Conservation (phyloP, 2,113 vertebrate genomes). For the Progne subis region DNA sequence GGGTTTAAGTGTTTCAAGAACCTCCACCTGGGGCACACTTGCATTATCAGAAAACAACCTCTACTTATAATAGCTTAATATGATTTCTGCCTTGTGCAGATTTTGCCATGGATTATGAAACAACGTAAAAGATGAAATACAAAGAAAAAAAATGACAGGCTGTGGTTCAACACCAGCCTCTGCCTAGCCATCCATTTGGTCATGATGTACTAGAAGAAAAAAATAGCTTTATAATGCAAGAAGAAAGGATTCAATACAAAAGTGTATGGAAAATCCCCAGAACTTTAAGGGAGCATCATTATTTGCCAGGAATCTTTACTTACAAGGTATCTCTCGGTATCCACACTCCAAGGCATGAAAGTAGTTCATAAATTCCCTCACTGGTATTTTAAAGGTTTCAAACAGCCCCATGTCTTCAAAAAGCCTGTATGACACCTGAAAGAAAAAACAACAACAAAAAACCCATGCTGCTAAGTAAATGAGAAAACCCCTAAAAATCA, state of each 20-base stretch:
- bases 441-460: background rate
- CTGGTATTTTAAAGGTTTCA: constrained; percentile 94
- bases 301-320: constrained; percentile 64
- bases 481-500: background rate
- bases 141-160: background rate
- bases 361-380: constrained; percentile 98
- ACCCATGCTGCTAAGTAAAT: background rate
- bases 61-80: background rate
- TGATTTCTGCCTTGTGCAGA: background rate
- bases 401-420: constrained; percentile 98
- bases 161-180: background rate
- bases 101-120: background rate
- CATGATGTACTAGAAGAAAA: background rate
- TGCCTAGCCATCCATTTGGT: background rate
- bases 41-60: background rate
- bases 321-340: constrained; percentile 97
- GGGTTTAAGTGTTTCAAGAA: background rate
- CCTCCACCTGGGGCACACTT: background rate
- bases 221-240: background rate
- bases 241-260: background rate
- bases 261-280: background rate
- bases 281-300: background rate
- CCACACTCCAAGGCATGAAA: constrained; percentile 97
- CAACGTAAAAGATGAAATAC: background rate
- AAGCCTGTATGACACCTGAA: constrained; percentile 91